These are phyloP conservation scores for Musca domestica DNA, from an alignment of 1,140 invertebrate genomes.

Conservation along the genomic window DNA sequence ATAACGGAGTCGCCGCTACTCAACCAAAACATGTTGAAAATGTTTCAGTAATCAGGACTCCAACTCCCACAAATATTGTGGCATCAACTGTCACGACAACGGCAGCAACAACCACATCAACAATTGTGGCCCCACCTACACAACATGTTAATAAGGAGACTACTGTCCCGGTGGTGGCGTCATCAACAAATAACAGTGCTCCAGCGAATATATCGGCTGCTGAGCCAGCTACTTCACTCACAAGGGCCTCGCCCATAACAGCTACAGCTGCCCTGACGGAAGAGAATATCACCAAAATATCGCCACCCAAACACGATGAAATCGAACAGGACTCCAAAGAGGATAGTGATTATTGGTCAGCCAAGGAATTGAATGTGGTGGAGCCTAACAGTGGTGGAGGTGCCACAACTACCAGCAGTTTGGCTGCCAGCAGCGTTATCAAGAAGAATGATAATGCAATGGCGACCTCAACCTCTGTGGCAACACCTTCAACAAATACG, in stretches of 20 bases:
- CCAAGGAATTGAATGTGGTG: slow-evolving; percentile 66
- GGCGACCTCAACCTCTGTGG: slow-evolving; percentile 45
- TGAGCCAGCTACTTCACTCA: too few species aligned
- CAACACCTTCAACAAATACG: background rate
- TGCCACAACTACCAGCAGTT: background rate
- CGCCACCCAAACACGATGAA: slow-evolving; percentile 47
- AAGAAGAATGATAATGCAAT: slow-evolving; percentile 69
- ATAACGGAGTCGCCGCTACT: background rate
- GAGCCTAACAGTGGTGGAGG: background rate
- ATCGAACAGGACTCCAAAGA: slow-evolving; percentile 59
- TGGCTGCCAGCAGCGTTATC: slow-evolving; percentile 65
- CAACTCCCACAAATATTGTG: slow-evolving; percentile 3
- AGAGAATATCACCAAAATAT: slow-evolving; percentile 51
- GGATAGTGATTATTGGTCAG: slow-evolving; percentile 73
- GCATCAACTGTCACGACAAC: background rate
- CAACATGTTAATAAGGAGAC: background rate
- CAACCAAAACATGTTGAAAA: slow-evolving; percentile 12
- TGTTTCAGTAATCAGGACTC: slow-evolving; percentile 25
- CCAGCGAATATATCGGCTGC: too few species aligned
- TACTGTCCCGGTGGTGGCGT: background rate
- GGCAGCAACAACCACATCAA: too few species aligned
- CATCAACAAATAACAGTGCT: background rate
- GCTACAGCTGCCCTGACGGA: slow-evolving; percentile 34
- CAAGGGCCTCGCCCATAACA: background rate
- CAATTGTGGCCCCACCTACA: background rate